Conservation (phyloP, 1,140 invertebrate genomes). For the Zaprionus ghesquierei region DNA sequence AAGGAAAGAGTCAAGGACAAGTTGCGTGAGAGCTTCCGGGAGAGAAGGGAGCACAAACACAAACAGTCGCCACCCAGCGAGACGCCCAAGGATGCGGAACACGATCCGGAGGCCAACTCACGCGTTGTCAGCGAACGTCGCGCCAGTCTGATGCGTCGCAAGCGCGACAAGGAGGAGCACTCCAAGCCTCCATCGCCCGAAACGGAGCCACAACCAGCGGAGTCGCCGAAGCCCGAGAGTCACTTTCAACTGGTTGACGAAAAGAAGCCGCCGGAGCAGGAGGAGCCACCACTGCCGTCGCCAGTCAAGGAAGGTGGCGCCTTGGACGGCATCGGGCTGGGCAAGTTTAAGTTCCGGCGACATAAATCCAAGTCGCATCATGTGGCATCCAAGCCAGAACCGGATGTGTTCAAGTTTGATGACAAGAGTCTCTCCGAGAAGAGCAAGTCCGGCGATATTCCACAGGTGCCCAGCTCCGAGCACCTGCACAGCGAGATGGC, state of each 20-base stretch:
- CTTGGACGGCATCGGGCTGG: constrained; percentile 45
- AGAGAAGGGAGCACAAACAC: constrained; percentile 22
- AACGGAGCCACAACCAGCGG: constrained; percentile 9
- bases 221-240: constrained; percentile 43
- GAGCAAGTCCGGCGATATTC: constrained; percentile 31
- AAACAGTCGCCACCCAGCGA: constrained; percentile 46
- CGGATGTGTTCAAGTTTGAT: constrained; percentile 78
- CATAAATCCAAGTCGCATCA: constrained; percentile 54
- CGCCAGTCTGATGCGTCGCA: constrained; percentile 62
- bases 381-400: constrained; percentile 47
- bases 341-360: constrained; percentile 74
- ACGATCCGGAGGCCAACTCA: constrained; percentile 76
- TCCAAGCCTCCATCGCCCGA: constrained; percentile 26
- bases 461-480: constrained; percentile 33
- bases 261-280: constrained; percentile 45
- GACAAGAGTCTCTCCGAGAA: constrained; percentile 53
- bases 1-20: constrained; percentile 24
- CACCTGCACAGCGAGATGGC: constrained; percentile 32
- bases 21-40: constrained; percentile 3
- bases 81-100: constrained; percentile 55
- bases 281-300: constrained; percentile 15
- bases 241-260: constrained; percentile 70
- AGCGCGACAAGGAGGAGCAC: constrained; percentile 26
- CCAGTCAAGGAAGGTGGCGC: constrained; percentile 9
- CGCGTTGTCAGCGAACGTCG: constrained; percentile 75